Evolutionary conservation across 2,888 invertebrate genomes (phyloP), one percentile per base, ranked within the genome.

Genomic region (Temnothorax ravouxi): DNA sequence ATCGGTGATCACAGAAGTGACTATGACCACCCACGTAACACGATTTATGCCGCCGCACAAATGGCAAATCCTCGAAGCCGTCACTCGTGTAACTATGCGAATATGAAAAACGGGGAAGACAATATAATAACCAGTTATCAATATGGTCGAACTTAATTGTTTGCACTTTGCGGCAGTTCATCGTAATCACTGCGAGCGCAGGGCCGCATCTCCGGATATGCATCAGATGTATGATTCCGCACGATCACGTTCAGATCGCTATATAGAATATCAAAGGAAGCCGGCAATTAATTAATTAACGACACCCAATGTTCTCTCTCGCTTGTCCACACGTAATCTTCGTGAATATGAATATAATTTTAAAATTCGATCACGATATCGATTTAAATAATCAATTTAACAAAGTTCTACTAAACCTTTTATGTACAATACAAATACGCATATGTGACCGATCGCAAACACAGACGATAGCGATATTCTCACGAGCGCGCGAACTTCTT

Each of bases 21-120:
- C 62, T 29, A 52, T 77, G 83, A 61, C 90, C 89, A 86, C 89
- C 89, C 87, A 89, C 89, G 84, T 77, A 77, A 84, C 47, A 61
- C 84, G 61, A 84, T 88, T 88, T 84, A 86, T 82, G 67, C 79
- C 59, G 41, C 41, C 29, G 25, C 86, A 62, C 38, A 64, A 47
- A 50, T 41, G 52, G 2, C 41, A 77, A 13, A 25, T 52, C 25
- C 54, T 29, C 41, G 15, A 77, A 54, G 13, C 76, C 25, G n/a
- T 59, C 25, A 59, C 41, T 59, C 59, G 29, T 44, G 15, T 29
- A 69, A 29, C 21, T 38, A 47, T 67, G 8, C 67, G 21, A 34
- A 50, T 34, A 54, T 56, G 25, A 34, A 47, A 66, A 62, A 54
- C 21, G 8, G 38, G 2, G 2, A 66, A 66, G 38, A 80, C 47